Evolutionary conservation across 2,797 vertebrate genomes (phyloP).

Genomic region (Zalophus californianus): DNA sequence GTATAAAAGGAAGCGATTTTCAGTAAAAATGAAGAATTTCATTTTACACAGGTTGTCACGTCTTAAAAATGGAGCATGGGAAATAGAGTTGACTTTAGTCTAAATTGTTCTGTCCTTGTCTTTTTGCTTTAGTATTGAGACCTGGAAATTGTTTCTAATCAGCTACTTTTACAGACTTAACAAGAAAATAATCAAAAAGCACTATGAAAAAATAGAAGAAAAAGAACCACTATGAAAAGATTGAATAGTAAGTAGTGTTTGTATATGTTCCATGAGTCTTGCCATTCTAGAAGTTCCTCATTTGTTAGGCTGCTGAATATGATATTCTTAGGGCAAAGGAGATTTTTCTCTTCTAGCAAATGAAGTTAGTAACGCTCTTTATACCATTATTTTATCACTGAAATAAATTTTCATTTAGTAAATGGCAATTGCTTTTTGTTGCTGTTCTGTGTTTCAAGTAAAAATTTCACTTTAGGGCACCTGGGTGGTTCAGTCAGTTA

Average conservation of each 20-base stretch:
- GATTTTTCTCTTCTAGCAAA: not conserved
- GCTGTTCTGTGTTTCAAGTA: not conserved
- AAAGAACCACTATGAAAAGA: not conserved
- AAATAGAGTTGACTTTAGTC: not conserved
- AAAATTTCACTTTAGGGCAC: not conserved
- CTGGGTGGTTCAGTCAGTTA: not conserved
- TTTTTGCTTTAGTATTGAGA: conserved; percentile 1
- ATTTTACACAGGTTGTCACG: not conserved
- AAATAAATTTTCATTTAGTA: not conserved
- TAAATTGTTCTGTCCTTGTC: not conserved
- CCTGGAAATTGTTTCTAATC: not conserved
- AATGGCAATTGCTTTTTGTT: not conserved
- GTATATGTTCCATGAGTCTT: not conserved
- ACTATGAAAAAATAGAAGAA: not conserved
- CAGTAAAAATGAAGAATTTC: not conserved
- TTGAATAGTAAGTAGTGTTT: not conserved
- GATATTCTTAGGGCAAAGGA: not conserved
- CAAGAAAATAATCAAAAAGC: not conserved
- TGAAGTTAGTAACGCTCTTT: not conserved
- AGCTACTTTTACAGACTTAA: not conserved
- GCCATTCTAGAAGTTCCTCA: not conserved
- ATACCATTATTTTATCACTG: not conserved
- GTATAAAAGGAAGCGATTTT: not conserved
- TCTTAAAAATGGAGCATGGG: not conserved
- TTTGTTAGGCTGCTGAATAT: not conserved